A percentile compares a stretch with the other conserved stretches of the same genome.
Conservation (phyloP, 2,888 invertebrate genomes). For the Zygothrica quintamaculata region DNA sequence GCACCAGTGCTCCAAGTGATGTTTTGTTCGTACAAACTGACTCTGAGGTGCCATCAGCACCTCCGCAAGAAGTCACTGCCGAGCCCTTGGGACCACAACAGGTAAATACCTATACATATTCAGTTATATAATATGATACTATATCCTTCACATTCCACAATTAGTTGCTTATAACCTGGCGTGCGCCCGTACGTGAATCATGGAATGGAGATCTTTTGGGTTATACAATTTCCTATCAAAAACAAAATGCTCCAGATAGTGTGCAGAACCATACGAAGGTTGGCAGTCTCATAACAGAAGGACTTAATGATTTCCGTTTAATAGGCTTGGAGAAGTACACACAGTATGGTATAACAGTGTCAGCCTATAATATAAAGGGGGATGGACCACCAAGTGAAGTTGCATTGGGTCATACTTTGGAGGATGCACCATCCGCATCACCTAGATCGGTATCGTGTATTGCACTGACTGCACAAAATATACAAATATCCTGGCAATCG, state of each 20-base stretch:
- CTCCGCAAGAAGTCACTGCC: slow-evolving; percentile 88
- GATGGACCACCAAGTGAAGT: slow-evolving; percentile 90
- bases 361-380: slow-evolving; percentile 92
- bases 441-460: slow-evolving; percentile 89
- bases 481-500: slow-evolving; percentile 89
- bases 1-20: slow-evolving; percentile 87
- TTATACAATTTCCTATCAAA: slow-evolving; percentile 87
- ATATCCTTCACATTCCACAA: not conserved
- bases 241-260: slow-evolving; percentile 84
- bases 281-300: slow-evolving; percentile 85
- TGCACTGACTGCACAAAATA: slow-evolving; percentile 89
- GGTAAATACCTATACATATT: slow-evolving; percentile 9
- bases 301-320: slow-evolving; percentile 87
- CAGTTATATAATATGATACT: no score
- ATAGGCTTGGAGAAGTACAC: slow-evolving; percentile 90
- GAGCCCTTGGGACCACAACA: slow-evolving; percentile 89
- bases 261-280: slow-evolving; percentile 82
- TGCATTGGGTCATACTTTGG: slow-evolving; percentile 84
- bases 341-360: slow-evolving; percentile 90
- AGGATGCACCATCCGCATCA: slow-evolving; percentile 88
- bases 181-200: slow-evolving; percentile 89
- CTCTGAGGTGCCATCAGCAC: slow-evolving; percentile 89
- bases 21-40: slow-evolving; percentile 86
- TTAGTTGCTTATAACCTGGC: slow-evolving; percentile 89
- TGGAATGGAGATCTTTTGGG: slow-evolving; percentile 91